Base-by-base conservation (phyloP, 2,888 invertebrate genomes). In the Auanema sp. region DNA sequence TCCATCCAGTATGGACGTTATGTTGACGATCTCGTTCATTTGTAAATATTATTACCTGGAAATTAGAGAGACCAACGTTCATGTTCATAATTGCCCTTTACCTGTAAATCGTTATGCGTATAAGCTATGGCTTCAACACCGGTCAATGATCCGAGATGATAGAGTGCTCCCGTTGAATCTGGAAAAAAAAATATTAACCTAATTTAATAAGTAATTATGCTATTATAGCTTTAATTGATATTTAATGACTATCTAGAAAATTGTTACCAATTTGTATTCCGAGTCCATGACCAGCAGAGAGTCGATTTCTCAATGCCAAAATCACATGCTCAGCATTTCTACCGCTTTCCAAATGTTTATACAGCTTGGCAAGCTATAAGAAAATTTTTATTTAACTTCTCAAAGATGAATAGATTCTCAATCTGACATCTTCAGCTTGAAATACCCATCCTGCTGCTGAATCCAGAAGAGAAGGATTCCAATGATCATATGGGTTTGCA, bases 401-500 rank as follows among this genome's bases (percentile, higher is more conserved):
- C 5, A 18, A 21, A 10, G 16, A 10, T 5, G 16, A 49, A 23
- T 47, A n/a, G n/a, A 40, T n/a, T 42, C 18, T 1, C 10, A 49
- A 42, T 33, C 64, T 65, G 8, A 71, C 74, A 58, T 70, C 65
- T 57, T 55, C 58, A 10, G 72, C 65, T 24, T 47, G 68, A 60
- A 77, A 64, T 4, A 71, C 67, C 77, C 77, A 77, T 42, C 77
- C 77, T 2, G 77, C 75, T n/a, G 77, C 77, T 1, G 77, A 61
- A 57, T 69, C 71, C 49, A 77, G 47, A 42, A 76, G 63, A 12
- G 24, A 53, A 3, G 75, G 68, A 58, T 66, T 70, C 77, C 77
- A 77, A 40, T 72, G 74, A 41, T 71, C 70, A 65, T 77, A 77
- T 11, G 75, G 72, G 53, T 74, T 76, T 10, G 77, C 77, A 56